phyloP scores from a whole-genome alignment of 2,113 vertebrate genomes.

The Proteles cristata region DNA sequence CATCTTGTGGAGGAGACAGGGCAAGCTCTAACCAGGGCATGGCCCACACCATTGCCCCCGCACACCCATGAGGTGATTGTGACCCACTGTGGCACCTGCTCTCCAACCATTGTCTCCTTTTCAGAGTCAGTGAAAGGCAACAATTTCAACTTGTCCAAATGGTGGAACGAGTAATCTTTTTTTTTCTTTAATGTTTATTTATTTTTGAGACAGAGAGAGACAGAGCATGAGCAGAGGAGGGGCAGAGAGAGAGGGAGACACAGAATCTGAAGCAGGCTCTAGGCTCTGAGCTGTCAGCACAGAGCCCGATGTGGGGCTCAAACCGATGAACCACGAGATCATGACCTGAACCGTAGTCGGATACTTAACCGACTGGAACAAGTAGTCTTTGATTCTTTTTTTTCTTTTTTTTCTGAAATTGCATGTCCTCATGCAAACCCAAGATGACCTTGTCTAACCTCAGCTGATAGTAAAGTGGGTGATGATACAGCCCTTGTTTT shows the following conservation, averaged over 20 bases:
- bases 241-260: too few species aligned
- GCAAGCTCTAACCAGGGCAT: not conserved
- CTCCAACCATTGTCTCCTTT: not conserved
- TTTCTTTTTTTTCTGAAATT: not conserved
- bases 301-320: too few species aligned
- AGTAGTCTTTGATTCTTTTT: not conserved
- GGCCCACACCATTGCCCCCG: fast-evolving
- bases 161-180: not conserved
- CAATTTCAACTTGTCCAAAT: constrained; percentile 65
- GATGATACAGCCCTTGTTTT: constrained; percentile 71
- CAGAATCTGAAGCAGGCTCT: too few species aligned
- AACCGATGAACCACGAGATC: too few species aligned
- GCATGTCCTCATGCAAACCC: not conserved
- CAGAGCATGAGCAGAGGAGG: too few species aligned
- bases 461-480: not conserved
- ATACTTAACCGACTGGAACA: not conserved
- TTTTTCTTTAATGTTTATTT: not conserved
- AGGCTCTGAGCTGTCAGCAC: too few species aligned
- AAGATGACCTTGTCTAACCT: not conserved
- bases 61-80: not conserved
- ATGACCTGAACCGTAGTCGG: too few species aligned
- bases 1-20: not conserved
- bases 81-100: fast-evolving
- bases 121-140: constrained; percentile 68
- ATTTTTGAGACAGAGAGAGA: too few species aligned